Percentiles rank a stretch among this genome's conserved stretches.
Evolutionary conservation across 2,113 vertebrate species (phyloP).

Genomic region (Notothenia rossii): DNA sequence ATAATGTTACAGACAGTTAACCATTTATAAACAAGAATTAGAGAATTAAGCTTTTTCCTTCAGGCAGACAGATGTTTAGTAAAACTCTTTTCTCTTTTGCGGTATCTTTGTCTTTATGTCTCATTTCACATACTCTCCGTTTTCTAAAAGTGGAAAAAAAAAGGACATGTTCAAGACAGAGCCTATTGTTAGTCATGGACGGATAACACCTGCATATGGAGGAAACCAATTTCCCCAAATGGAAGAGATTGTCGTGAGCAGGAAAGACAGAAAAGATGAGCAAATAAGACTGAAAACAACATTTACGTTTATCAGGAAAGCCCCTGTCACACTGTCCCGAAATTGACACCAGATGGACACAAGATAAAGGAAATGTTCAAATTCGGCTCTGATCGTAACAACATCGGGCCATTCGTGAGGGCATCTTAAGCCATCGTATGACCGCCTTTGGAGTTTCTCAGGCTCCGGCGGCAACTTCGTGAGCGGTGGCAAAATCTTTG

Average conservation of each 20-base stretch:
- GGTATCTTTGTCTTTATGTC: not conserved
- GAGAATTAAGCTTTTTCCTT: not conserved
- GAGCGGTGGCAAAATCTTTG: no score
- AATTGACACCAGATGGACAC: no score
- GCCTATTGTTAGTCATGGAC: constrained; percentile 6
- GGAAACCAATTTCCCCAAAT: constrained; percentile 37
- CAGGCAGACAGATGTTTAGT: not conserved
- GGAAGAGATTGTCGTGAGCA: constrained; percentile 3
- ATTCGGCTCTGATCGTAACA: no score
- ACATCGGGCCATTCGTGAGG: no score
- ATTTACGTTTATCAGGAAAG: not conserved
- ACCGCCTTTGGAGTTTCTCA: no score
- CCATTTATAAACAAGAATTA: constrained; percentile 15
- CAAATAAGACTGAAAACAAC: no score
- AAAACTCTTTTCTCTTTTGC: not conserved
- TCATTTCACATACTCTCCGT: not conserved
- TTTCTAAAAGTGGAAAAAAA: constrained; percentile 7
- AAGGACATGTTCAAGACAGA: constrained; percentile 23
- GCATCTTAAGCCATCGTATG: no score
- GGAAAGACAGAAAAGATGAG: not conserved
- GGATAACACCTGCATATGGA: constrained; percentile 20
- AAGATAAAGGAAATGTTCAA: no score
- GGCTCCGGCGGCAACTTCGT: no score
- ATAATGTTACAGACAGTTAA: constrained; percentile 22
- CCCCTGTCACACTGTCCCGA: no score